These are phyloP conservation scores for Botia almorhae DNA, from an alignment of 2,797 vertebrate species.

Conservation along the genomic window DNA sequence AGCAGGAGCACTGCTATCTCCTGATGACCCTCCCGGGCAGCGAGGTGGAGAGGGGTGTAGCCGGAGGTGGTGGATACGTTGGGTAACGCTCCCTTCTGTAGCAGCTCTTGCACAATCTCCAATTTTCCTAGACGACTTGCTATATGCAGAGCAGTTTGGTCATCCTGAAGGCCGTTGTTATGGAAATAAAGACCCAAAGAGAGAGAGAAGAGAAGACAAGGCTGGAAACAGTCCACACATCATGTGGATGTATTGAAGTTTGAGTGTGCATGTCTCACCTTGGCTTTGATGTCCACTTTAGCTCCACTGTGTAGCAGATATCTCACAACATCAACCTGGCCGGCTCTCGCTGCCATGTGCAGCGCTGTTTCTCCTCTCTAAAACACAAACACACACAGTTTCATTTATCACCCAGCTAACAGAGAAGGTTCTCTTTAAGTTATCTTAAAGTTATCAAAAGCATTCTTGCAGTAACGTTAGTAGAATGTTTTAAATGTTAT, in stretches of 20 bases:
- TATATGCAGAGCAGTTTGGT: slow-evolving; percentile 96
- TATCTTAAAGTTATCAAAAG: too few species aligned
- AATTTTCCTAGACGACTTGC: slow-evolving; percentile 93
- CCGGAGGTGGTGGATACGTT: slow-evolving; percentile 94
- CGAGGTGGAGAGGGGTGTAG: slow-evolving; percentile 93
- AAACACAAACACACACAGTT: slow-evolving; percentile 45
- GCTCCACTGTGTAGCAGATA: slow-evolving; percentile 95
- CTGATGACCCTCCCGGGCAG: slow-evolving; percentile 93
- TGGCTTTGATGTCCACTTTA: slow-evolving; percentile 96
- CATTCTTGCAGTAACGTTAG: too few species aligned
- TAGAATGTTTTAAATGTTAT: too few species aligned
- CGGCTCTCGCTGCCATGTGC: slow-evolving; percentile 96
- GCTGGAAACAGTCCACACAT: background rate
- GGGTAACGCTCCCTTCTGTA: slow-evolving; percentile 90
- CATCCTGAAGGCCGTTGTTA: slow-evolving; percentile 79
- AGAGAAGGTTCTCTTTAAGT: too few species aligned
- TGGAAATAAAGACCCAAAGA: background rate
- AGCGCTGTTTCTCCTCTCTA: slow-evolving; percentile 96
- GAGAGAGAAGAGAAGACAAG: background rate
- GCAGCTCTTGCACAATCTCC: slow-evolving; percentile 93
- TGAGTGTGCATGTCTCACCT: slow-evolving; percentile 77
- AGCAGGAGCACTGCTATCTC: slow-evolving; percentile 91
- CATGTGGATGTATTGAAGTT: background rate
- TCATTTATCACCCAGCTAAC: too few species aligned
- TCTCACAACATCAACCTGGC: slow-evolving; percentile 92